phyloP scores from a whole-genome alignment of 1,140 invertebrate species.

The Eumaeus atala region DNA sequence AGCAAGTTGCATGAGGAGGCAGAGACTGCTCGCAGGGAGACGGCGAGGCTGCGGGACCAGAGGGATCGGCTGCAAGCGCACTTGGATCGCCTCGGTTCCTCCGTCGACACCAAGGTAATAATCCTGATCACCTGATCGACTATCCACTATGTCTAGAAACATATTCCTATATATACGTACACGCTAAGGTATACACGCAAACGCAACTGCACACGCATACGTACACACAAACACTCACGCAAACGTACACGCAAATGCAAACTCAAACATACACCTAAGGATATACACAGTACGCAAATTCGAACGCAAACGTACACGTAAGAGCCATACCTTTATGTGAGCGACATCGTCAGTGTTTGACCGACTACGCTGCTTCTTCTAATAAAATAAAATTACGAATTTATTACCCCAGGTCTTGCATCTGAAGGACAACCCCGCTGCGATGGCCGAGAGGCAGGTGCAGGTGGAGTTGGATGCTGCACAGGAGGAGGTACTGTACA shows the following conservation, averaged over 20 bases:
- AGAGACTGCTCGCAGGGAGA: slow-evolving; percentile 45
- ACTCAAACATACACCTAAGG: too few relatives aligned
- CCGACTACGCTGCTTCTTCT: too few relatives aligned
- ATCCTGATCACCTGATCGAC: background rate
- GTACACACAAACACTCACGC: too few relatives aligned
- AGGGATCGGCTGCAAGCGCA: slow-evolving; percentile 80
- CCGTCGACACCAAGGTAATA: slow-evolving; percentile 61
- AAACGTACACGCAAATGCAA: too few relatives aligned
- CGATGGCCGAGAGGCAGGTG: slow-evolving; percentile 78
- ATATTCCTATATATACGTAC: too few relatives aligned
- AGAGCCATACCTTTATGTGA: too few relatives aligned
- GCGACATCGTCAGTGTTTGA: too few relatives aligned
- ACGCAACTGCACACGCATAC: background rate
- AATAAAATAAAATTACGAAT: background rate
- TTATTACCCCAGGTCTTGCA: slow-evolving; percentile 75
- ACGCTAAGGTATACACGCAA: background rate
- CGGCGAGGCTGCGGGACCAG: slow-evolving; percentile 43
- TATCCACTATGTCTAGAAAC: too few relatives aligned
- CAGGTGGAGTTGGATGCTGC: slow-evolving; percentile 80
- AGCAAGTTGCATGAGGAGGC: slow-evolving; percentile 50
- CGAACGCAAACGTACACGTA: background rate
- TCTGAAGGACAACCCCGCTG: slow-evolving; percentile 83
- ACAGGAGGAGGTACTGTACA: slow-evolving; percentile 78
- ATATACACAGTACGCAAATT: too few relatives aligned
- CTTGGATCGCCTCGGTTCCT: slow-evolving; percentile 76